Evolutionary conservation across 1,140 invertebrate species (phyloP).

Genomic region (Caenorhabditis latens): DNA sequence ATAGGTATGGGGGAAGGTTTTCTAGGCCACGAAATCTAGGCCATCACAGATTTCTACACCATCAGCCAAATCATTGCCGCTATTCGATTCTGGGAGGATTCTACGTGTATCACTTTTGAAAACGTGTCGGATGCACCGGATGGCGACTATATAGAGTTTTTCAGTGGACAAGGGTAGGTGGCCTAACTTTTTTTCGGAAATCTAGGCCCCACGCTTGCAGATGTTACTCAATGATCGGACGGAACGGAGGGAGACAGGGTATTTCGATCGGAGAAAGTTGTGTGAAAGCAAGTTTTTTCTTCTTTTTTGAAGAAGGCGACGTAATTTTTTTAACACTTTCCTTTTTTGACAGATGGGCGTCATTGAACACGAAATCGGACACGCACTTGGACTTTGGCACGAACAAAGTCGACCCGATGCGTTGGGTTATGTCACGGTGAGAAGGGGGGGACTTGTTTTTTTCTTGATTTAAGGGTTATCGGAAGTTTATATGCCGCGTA

Average conservation of each 20-base stretch:
- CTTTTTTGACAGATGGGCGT: slow-evolving; percentile 71
- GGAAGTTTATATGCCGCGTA: too few relatives aligned
- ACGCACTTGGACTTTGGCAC: slow-evolving; percentile 79
- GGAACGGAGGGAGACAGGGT: slow-evolving; percentile 75
- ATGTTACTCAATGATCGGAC: slow-evolving; percentile 77
- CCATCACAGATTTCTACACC: slow-evolving; percentile 69
- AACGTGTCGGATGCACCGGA: slow-evolving; percentile 69
- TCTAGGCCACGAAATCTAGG: neutral
- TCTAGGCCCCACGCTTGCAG: slow-evolving; percentile 52
- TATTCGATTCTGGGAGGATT: slow-evolving; percentile 74
- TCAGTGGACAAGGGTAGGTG: slow-evolving; percentile 73
- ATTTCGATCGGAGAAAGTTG: slow-evolving; percentile 75
- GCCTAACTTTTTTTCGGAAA: neutral
- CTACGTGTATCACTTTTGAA: slow-evolving; percentile 73
- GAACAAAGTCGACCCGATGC: slow-evolving; percentile 79
- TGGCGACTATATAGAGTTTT: slow-evolving; percentile 76
- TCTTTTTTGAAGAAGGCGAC: neutral
- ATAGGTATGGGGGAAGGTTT: neutral
- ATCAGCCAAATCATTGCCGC: slow-evolving; percentile 75
- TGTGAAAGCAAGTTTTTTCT: slow-evolving; percentile 68
- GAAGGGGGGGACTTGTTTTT: neutral
- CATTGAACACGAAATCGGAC: slow-evolving; percentile 80
- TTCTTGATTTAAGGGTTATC: neutral
- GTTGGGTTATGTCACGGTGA: slow-evolving; percentile 69
- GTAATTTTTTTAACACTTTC: slow-evolving; percentile 61